Conservation (phyloP, 2,113 vertebrate species). For the Tyto alba region DNA sequence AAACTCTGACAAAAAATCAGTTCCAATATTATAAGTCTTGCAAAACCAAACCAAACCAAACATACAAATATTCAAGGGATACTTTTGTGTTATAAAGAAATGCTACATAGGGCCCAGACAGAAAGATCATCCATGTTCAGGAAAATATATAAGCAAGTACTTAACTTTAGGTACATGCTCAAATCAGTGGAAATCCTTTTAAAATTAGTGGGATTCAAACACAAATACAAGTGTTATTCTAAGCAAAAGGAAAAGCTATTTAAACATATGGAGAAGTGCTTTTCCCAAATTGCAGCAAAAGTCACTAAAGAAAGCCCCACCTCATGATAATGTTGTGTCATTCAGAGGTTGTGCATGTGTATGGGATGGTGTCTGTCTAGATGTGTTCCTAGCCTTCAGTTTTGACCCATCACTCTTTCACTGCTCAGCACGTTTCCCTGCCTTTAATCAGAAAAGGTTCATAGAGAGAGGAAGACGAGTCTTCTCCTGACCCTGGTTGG, state of each 20-base stretch:
- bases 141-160: not conserved
- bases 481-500: slow-evolving; percentile 87
- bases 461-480: not conserved
- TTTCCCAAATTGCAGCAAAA: not conserved
- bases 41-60: not conserved
- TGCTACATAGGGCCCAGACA: not conserved
- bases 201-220: not conserved
- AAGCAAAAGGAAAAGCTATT: not conserved
- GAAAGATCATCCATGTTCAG: not conserved
- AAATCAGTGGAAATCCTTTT: not conserved
- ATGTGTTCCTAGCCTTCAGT: not conserved
- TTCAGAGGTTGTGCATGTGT: not conserved
- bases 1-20: not conserved
- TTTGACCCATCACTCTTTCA: not conserved
- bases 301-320: not conserved
- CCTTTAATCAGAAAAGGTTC: not conserved
- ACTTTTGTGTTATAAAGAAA: not conserved
- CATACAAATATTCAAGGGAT: not conserved
- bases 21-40: not conserved
- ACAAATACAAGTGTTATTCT: not conserved
- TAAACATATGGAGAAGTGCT: not conserved
- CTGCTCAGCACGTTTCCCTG: not conserved
- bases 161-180: not conserved
- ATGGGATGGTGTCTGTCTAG: not conserved
- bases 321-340: not conserved